Evolutionary conservation across 2,888 invertebrate species (phyloP), one percentile per base, ranked within the genome.

Genomic region (Drosophila algonquin): DNA sequence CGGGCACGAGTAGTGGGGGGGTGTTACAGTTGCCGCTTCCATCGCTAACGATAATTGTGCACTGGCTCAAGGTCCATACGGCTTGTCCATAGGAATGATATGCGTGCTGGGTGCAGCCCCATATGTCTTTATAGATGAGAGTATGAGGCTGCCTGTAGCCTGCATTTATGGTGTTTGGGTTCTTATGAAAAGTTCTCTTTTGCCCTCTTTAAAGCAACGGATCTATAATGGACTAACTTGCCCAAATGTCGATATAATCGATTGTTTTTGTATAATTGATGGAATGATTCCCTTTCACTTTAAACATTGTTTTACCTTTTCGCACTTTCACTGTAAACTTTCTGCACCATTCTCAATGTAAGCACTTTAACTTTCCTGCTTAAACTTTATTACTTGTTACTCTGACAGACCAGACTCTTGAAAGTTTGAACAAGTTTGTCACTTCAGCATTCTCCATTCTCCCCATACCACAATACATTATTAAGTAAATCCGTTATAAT

Each of bases 401-500:
- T 35, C 12, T 10, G 12, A 12, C 35, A 35, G 12, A 14, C 35
- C 21, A 21, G 21, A 3, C 21, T 40, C 6, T 14, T 35, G 12
- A 35, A 35, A 35, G 18, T 53, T 30, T 18, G 1, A 10, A 14
- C 21, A 40, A 50, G 21, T 48, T 40, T 6, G n/a, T 21, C 27
- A 12, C 18, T 64, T 47, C 40, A 48, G 45, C 44, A 6, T 6
- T 5, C 2, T 14, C 6, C 53, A 21, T 53, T 48, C 32, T 2
- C 9, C 18, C 3, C 12, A 10, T 5, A 35, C 35, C 12, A 10
- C 32, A 50, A 50, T 35, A 18, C 50, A 56, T 56, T 68, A 55
- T 56, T 30, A 51, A 55, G 54, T 55, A 44, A 67, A 55, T 67
- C 45, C 48, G 50, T 55, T 50, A 18, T 32, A 30, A 50, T 44